phyloP scores from a whole-genome alignment of 2,888 invertebrate species.

The Salticus scenicus region DNA sequence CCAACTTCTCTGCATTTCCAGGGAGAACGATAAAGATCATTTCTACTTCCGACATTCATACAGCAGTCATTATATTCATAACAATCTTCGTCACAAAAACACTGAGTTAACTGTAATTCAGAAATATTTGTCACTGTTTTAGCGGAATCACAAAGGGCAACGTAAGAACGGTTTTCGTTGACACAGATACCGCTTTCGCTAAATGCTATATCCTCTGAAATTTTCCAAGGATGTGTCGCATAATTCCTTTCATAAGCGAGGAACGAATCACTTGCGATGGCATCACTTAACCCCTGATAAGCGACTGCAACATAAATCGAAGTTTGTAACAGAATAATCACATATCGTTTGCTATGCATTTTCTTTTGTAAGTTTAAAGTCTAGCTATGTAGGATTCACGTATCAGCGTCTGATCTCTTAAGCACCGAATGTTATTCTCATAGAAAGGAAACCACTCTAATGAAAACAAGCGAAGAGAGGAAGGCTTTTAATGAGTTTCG shows the following conservation, averaged over 20 bases:
- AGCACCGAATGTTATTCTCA: neutral
- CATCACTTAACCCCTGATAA: neutral
- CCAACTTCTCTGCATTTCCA: conserved; percentile 22
- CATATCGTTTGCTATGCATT: neutral
- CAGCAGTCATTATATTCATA: conserved; percentile 55
- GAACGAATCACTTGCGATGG: neutral
- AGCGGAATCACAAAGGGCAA: neutral
- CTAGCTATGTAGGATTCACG: neutral
- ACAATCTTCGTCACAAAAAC: conserved; percentile 48
- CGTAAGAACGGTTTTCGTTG: neutral
- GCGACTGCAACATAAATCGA: neutral
- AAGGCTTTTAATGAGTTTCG: neutral
- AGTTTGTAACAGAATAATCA: neutral
- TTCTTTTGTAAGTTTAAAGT: neutral
- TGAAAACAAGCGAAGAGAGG: neutral
- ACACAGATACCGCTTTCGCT: conserved; percentile 16
- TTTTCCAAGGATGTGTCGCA: neutral
- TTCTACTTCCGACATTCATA: conserved; percentile 4
- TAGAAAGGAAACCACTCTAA: neutral
- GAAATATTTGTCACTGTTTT: neutral
- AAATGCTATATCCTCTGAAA: conserved; percentile 12
- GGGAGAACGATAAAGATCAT: neutral
- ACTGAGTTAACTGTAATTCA: neutral
- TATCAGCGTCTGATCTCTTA: neutral
- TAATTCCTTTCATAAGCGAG: neutral